Evolutionary conservation across 2,113 vertebrate species (phyloP).

Genomic region (Megaleporinus macrocephalus): DNA sequence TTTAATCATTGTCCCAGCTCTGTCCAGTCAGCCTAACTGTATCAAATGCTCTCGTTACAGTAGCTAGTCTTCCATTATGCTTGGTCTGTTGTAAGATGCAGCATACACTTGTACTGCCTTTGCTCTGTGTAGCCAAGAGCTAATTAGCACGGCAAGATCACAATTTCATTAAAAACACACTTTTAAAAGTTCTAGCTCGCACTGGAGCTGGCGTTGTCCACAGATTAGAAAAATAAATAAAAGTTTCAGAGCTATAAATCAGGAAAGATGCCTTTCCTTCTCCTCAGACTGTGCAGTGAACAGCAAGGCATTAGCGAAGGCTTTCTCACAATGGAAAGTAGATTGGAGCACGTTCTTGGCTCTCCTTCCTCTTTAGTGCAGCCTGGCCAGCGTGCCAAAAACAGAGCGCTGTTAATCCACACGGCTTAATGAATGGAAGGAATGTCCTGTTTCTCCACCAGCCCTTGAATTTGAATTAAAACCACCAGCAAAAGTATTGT

Average conservation of each 20-base stretch:
- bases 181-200: neutral
- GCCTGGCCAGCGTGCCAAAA: conserved; percentile 27
- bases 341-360: conserved; percentile 29
- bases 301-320: neutral
- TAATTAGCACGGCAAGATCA: neutral
- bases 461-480: too few relatives aligned
- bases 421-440: conserved; percentile 34
- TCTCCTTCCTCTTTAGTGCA: neutral
- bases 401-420: conserved; percentile 11
- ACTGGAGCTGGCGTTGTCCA: neutral
- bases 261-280: neutral
- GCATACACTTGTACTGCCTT: neutral
- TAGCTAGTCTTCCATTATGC: too few relatives aligned
- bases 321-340: conserved; percentile 23
- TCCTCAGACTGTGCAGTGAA: conserved; percentile 19
- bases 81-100: too few relatives aligned
- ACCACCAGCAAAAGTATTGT: too few relatives aligned
- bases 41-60: too few relatives aligned
- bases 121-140: neutral
- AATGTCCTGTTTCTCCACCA: neutral
- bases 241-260: neutral
- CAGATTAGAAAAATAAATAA: neutral
- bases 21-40: too few relatives aligned
- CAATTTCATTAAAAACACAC: neutral
- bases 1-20: too few relatives aligned